Evolutionary conservation across 2,888 invertebrate species (phyloP).

Genomic region (Girardia tigrina): DNA sequence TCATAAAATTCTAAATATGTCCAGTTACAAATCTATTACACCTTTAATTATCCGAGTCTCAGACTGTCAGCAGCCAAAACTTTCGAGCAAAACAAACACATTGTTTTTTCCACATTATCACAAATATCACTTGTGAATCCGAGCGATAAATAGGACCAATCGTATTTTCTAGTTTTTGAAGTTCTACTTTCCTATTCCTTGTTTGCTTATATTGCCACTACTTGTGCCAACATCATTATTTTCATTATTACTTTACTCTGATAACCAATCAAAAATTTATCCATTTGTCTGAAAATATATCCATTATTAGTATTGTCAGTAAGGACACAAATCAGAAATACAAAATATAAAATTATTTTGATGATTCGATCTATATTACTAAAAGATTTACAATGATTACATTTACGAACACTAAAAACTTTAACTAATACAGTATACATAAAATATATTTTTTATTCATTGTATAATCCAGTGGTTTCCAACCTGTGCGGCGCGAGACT

Average conservation of each 20-base stretch:
- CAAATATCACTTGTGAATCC: background rate
- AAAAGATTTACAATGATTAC: no score
- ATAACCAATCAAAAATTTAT: background rate
- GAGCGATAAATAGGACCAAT: background rate
- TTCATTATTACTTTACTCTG: background rate
- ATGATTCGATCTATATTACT: no score
- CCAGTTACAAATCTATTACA: no score
- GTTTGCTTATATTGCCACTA: background rate
- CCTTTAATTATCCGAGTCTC: background rate
- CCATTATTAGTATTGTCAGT: no score
- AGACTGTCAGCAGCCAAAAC: conserved; percentile 19
- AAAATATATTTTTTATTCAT: no score
- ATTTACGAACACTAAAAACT: no score
- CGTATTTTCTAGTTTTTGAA: conserved; percentile 2
- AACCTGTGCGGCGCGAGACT: no score
- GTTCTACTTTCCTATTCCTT: background rate
- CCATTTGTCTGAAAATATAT: background rate
- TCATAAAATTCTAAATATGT: no score
- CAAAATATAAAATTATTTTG: no score
- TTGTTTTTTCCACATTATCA: conserved; percentile 17
- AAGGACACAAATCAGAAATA: no score
- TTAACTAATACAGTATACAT: no score
- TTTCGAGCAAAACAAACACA: conserved; percentile 20
- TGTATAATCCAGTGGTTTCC: no score
- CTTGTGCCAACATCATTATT: background rate